phyloP scores from a whole-genome alignment of 2,888 invertebrate genomes.

The Spodoptera littoralis region DNA sequence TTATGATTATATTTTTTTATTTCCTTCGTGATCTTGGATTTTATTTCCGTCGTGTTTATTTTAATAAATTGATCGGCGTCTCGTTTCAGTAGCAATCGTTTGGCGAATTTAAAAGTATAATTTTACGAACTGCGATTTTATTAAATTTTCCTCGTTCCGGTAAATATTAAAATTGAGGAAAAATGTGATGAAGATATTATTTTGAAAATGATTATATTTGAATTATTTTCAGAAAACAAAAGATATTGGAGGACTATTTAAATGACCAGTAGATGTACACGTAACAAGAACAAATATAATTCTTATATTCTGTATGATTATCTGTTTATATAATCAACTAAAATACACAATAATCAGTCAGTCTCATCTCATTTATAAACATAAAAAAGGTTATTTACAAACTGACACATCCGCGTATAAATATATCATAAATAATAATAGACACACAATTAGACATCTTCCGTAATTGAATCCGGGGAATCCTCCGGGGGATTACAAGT shows the following conservation, averaged over 20 bases:
- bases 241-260: too few species aligned
- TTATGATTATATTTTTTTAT: background rate
- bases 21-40: background rate
- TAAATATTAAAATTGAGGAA: slow-evolving; percentile 10
- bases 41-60: slow-evolving; percentile 10
- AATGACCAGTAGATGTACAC: too few species aligned
- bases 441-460: slow-evolving; percentile 52
- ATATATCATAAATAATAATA: slow-evolving; percentile 25
- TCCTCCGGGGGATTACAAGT: slow-evolving; percentile 50
- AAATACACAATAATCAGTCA: too few species aligned
- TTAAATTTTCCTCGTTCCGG: slow-evolving; percentile 6
- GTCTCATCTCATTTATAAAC: too few species aligned
- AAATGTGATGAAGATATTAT: background rate
- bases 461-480: slow-evolving; percentile 47
- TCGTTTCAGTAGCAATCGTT: slow-evolving; percentile 1
- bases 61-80: slow-evolving; percentile 6
- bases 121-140: slow-evolving; percentile 2
- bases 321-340: too few species aligned
- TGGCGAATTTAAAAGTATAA: slow-evolving; percentile 7
- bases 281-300: too few species aligned
- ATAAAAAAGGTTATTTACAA: too few species aligned
- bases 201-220: background rate
- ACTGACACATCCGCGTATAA: background rate
- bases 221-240: too few species aligned
- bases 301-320: too few species aligned